Evolutionary conservation across 2,888 invertebrate species (phyloP), one percentile per base, ranked within the genome.

Genomic region (Strigamia crassipes): DNA sequence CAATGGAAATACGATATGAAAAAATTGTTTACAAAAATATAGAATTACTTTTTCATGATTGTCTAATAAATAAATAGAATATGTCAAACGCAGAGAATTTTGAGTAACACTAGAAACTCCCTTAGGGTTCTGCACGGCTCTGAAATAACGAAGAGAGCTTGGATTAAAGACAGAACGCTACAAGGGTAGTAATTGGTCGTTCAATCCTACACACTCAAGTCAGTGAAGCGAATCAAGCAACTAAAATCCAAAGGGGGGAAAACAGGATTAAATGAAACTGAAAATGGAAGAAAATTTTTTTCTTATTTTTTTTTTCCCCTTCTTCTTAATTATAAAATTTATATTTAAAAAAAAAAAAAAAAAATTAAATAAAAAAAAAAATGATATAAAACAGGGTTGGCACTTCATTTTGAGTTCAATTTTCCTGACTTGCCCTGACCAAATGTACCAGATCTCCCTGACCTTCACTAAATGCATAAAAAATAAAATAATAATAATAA

Each of bases 21-120:
- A 27, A 66, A 27, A 9, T 15, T 66, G 23, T 66, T 66, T 66
- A 66, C 66, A 66, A 13, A 3, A 15, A 6, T 13, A 51, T 51
- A n/a, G 12, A 66, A 66, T 66, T 66, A 27, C 27, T 66, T 66
- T 51, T 66, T 4, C 66, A 66, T 27, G 66, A 27, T 23, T 61
- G 61, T 66, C 8, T 66, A 66, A 66, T 66, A 66, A 66, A 66
- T 66, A 66, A 27, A 18, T 23, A n/a, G 15, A 51, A 10, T 66
- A 66, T 27, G 66, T 66, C 66, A 66, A 23, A 66, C 5, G 1
- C 66, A 66, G 66, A n/a, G 51, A 66, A 66, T 66, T 66, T 66
- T 66, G 66, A 66, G 66, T 66, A 23, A 27, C 66, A 66, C 66
- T 66, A 66, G 66, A 66, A 31, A 66, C 66, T 66, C 66, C 66